Evolutionary conservation across 2,113 vertebrate species (phyloP).

Genomic region (Potamarius usumacintae): DNA sequence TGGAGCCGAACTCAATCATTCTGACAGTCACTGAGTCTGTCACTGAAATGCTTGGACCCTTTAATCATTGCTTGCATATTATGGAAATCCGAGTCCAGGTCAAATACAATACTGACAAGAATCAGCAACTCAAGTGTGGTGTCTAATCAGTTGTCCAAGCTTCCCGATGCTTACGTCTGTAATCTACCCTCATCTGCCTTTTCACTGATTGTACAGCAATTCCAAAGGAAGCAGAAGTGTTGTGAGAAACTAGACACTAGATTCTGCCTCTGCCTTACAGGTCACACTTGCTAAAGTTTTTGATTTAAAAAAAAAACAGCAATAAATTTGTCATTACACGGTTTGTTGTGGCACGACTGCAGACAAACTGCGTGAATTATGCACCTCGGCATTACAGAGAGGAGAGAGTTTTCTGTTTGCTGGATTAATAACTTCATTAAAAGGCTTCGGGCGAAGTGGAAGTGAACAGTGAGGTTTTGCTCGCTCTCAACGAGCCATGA

Average conservation of each 20-base stretch:
- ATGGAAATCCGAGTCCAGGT: not conserved
- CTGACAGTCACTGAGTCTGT: not conserved
- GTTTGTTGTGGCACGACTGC: slow-evolving; percentile 23
- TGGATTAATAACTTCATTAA: slow-evolving; percentile 59
- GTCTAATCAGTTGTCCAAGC: not conserved
- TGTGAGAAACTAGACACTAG: not conserved
- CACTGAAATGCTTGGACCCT: not conserved
- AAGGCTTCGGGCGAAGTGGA: slow-evolving; percentile 45
- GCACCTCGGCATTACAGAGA: slow-evolving; percentile 2
- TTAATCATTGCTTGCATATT: not conserved
- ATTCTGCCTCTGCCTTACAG: not conserved
- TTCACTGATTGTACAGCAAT: slow-evolving; percentile 18
- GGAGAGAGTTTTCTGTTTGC: slow-evolving; percentile 45
- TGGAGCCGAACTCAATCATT: not conserved
- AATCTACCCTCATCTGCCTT: slow-evolving; percentile 35
- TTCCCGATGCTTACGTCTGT: slow-evolving; percentile 45
- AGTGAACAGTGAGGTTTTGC: slow-evolving; percentile 46
- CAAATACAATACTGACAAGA: not conserved
- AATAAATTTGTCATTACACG: slow-evolving; percentile 48
- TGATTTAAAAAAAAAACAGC: slow-evolving; percentile 11
- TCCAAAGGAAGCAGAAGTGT: not conserved
- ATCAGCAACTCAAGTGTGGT: not conserved
- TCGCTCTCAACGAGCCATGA: slow-evolving; percentile 56
- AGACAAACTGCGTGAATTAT: not conserved
- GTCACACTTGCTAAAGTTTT: slow-evolving; percentile 12